These are phyloP conservation scores for Liparis tanakae DNA, from an alignment of 2,797 vertebrate genomes.

Conservation along the genomic window DNA sequence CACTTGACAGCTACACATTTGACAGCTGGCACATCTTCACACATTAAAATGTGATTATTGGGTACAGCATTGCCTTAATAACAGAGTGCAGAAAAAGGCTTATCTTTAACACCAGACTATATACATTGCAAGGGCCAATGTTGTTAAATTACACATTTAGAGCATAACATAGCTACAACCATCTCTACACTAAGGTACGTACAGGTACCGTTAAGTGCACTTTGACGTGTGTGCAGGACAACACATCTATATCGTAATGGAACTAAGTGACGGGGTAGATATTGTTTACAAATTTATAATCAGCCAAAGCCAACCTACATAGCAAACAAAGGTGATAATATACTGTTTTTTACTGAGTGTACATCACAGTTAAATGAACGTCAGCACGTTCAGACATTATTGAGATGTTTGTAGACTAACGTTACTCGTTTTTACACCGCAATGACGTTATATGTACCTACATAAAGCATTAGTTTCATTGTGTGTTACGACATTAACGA, in stretches of 20 bases:
- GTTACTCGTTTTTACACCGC: fast-evolving
- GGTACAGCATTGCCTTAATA: not conserved
- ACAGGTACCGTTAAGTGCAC: not conserved
- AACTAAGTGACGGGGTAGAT: not conserved
- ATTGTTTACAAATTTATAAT: not conserved
- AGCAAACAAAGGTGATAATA: slow-evolving; percentile 37
- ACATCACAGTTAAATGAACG: not conserved
- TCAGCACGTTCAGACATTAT: not conserved
- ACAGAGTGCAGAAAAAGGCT: too few species aligned
- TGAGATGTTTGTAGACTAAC: too few species aligned
- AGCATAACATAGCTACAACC: not conserved
- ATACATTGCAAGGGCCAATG: not conserved
- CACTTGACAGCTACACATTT: not conserved
- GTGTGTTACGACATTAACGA: slow-evolving; percentile 32
- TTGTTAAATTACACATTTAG: too few species aligned
- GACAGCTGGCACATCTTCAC: not conserved
- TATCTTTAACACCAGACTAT: not conserved
- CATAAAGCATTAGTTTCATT: slow-evolving; percentile 11
- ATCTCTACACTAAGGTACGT: not conserved
- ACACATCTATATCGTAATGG: not conserved
- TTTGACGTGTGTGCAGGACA: not conserved
- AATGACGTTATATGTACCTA: not conserved
- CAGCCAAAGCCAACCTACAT: not conserved
- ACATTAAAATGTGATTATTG: not conserved
- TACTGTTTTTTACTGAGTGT: not conserved